Conservation (phyloP, 2,797 vertebrate species). For the Typhlichthys eigenmanni region DNA sequence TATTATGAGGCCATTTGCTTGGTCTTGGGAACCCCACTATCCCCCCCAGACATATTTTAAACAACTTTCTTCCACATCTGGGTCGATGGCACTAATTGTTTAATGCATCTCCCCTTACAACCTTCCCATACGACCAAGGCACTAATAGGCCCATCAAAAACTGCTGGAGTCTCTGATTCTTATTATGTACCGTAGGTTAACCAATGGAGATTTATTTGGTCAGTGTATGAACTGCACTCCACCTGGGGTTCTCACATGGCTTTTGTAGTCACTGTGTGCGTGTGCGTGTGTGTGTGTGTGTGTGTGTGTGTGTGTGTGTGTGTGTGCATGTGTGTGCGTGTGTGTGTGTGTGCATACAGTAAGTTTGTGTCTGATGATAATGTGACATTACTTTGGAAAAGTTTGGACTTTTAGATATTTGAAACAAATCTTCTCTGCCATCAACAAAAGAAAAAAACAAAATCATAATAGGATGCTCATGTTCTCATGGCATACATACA, state of each 20-base stretch:
- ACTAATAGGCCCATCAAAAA: constrained; percentile 57
- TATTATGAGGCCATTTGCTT: constrained; percentile 31
- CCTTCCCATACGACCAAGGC: constrained; percentile 34
- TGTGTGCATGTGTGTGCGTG: not conserved
- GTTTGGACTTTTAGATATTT: constrained; percentile 1
- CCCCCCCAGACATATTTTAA: constrained; percentile 25
- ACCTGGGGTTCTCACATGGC: constrained; percentile 42
- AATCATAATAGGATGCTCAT: not conserved
- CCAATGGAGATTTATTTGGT: constrained; percentile 36
- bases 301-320: constrained; percentile 2
- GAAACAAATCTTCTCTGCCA: too few relatives aligned
- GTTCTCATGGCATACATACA: not conserved
- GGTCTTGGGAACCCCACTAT: constrained; percentile 16
- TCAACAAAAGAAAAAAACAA: too few relatives aligned
- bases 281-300: too few relatives aligned
- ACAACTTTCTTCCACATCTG: constrained; percentile 47
- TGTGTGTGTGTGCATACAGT: constrained; percentile 12
- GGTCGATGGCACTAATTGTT: constrained; percentile 53
- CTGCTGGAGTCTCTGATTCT: constrained; percentile 38
- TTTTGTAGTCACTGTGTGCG: constrained; percentile 7
- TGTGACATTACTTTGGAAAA: constrained; percentile 9
- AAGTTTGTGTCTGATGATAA: constrained; percentile 8
- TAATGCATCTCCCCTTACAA: constrained; percentile 44
- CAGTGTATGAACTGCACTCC: constrained; percentile 46
- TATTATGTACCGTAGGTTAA: constrained; percentile 31